phyloP scores from a whole-genome alignment of 1,140 invertebrate genomes.

The Orchesella cincta region DNA sequence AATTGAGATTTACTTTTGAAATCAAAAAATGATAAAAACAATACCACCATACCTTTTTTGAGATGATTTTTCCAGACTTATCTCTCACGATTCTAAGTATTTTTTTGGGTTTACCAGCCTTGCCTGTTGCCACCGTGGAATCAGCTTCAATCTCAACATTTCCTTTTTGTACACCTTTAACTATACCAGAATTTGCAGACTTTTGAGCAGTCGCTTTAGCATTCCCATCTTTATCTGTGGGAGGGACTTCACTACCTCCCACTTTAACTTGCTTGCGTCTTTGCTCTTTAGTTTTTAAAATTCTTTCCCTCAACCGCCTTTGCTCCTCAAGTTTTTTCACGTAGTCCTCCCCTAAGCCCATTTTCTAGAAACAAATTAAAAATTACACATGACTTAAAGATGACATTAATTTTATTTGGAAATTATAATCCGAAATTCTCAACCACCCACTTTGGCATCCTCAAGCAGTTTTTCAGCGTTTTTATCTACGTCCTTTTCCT shows the following conservation, averaged over 20 bases:
- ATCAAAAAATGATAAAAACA: neutral
- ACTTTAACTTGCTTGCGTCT: slow-evolving; percentile 28
- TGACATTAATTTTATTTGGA: neutral
- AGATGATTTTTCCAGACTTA: slow-evolving; percentile 49
- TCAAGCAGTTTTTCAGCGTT: slow-evolving; percentile 30
- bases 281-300: slow-evolving; percentile 45
- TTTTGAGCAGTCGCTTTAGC: neutral
- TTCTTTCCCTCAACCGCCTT: slow-evolving; percentile 38
- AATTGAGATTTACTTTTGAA: neutral
- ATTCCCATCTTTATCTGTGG: neutral
- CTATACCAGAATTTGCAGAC: neutral
- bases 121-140: neutral
- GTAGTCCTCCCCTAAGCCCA: slow-evolving; percentile 48
- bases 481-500: neutral
- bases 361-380: slow-evolving; percentile 10
- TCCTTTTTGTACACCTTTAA: neutral
- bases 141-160: neutral
- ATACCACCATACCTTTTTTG: slow-evolving; percentile 45
- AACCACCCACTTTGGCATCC: slow-evolving; percentile 41
- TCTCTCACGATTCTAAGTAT: slow-evolving; percentile 46
- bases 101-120: slow-evolving; percentile 37
- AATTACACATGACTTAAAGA: neutral
- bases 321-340: slow-evolving; percentile 44
- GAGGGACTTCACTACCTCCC: neutral
- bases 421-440: neutral